A percentile compares a stretch with the other conserved stretches of the same genome.
phyloP scores from a whole-genome alignment of 2,113 vertebrate genomes.

The Electrona antarctica region DNA sequence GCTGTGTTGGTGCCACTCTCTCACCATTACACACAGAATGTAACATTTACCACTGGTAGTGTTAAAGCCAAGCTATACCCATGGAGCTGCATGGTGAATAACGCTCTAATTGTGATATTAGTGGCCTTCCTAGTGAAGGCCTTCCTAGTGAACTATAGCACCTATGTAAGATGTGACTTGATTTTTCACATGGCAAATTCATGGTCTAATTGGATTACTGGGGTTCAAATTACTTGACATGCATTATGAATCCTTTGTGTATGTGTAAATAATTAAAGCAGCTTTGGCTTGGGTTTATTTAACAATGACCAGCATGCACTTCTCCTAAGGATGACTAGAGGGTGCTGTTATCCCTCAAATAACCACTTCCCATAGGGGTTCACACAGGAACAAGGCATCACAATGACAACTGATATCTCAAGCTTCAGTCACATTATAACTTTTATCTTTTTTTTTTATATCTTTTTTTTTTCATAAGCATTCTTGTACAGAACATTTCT shows the following conservation, averaged over 20 bases:
- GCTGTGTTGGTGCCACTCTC: background rate
- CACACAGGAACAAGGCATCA: slow-evolving; percentile 14
- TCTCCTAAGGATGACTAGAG: slow-evolving; percentile 41
- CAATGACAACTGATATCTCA: slow-evolving; percentile 35
- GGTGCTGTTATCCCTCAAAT: slow-evolving; percentile 53
- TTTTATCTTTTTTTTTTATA: slow-evolving; percentile 66
- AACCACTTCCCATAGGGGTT: background rate
- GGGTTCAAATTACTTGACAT: too few relatives aligned
- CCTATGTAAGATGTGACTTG: too few relatives aligned
- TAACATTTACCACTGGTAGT: too few relatives aligned
- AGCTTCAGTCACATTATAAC: slow-evolving; percentile 56
- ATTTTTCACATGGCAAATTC: too few relatives aligned
- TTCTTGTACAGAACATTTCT: slow-evolving; percentile 80
- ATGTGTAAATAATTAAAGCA: too few relatives aligned
- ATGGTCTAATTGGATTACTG: too few relatives aligned
- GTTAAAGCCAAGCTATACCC: too few relatives aligned
- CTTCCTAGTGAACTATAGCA: too few relatives aligned
- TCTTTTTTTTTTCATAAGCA: slow-evolving; percentile 61
- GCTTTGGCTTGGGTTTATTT: background rate
- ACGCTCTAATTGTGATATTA: too few relatives aligned
- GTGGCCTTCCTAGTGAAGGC: too few relatives aligned
- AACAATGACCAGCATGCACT: slow-evolving; percentile 34
- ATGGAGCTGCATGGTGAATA: too few relatives aligned
- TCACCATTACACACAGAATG: background rate
- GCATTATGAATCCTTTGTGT: too few relatives aligned